A percentile compares a stretch with the other conserved stretches of the same genome.
These are phyloP conservation scores for Paraescarpia echinospica DNA, from an alignment of 1,140 invertebrate genomes.

Conservation along the genomic window DNA sequence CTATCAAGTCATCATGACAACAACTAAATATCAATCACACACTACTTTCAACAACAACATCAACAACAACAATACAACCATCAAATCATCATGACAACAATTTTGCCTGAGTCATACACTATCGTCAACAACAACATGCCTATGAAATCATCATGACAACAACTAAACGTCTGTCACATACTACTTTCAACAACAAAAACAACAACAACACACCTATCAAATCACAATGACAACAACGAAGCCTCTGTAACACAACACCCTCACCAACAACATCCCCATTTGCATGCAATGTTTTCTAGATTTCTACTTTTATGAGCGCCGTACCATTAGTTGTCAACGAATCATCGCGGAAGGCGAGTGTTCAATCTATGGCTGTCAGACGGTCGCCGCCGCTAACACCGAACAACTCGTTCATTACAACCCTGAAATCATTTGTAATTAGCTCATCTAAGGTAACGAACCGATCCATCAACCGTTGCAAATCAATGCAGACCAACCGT, in stretches of 20 bases:
- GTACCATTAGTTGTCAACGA: too few species aligned
- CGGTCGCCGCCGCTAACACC: not conserved
- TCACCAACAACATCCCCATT: not conserved
- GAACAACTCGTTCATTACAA: not conserved
- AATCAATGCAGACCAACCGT: constrained; percentile 17
- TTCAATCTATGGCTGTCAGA: not conserved
- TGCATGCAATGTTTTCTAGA: too few species aligned
- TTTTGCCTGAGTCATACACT: too few species aligned
- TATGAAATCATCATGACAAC: not conserved
- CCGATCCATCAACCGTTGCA: constrained; percentile 17
- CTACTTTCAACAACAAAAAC: not conserved
- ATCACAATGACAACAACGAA: not conserved
- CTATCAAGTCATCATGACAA: not conserved
- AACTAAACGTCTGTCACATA: not conserved
- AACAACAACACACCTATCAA: not conserved
- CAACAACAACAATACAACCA: not conserved
- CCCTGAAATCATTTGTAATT: not conserved
- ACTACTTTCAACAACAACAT: too few species aligned
- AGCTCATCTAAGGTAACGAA: not conserved
- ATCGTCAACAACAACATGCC: not conserved
- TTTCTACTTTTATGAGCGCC: too few species aligned
- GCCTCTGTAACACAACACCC: not conserved
- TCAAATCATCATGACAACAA: too few species aligned
- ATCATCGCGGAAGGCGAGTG: too few species aligned
- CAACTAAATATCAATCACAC: not conserved